Evolutionary conservation across 1,140 invertebrate genomes (phyloP).

Genomic region (Drosophila pseudoobscura): DNA sequence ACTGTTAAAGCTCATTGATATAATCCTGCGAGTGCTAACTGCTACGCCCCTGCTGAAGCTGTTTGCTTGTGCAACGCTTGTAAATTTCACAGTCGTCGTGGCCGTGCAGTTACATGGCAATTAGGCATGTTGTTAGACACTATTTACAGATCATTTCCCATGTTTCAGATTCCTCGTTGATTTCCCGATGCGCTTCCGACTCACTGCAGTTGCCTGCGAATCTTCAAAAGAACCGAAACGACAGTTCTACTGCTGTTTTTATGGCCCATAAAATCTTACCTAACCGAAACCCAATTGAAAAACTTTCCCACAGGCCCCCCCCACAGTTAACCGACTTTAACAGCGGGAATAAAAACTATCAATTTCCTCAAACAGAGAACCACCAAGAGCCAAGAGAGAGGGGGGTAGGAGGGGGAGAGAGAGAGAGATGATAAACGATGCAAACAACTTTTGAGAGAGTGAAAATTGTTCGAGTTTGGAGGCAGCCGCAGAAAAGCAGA

Average conservation of each 20-base stretch:
- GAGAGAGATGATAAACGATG: conserved; percentile 39
- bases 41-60: too few species aligned
- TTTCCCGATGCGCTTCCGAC: too few species aligned
- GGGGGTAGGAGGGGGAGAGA: background rate
- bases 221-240: background rate
- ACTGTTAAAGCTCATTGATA: too few species aligned
- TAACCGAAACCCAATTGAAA: conserved; percentile 35
- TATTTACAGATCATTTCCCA: too few species aligned
- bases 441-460: conserved; percentile 30
- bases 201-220: background rate
- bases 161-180: too few species aligned
- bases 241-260: conserved; percentile 10
- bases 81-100: too few species aligned
- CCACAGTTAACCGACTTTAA: conserved; percentile 23
- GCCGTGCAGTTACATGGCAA: too few species aligned
- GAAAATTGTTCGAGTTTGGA: conserved; percentile 23
- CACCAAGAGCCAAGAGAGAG: background rate
- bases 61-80: too few species aligned
- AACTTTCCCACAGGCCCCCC: conserved; percentile 52
- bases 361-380: conserved; percentile 17
- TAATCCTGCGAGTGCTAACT: too few species aligned
- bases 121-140: too few species aligned
- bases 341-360: conserved; percentile 35
- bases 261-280: conserved; percentile 43
- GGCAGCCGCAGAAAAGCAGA: conserved; percentile 36